Evolutionary conservation across 1,140 invertebrate species (phyloP).

Genomic region (Drosophila burlai): DNA sequence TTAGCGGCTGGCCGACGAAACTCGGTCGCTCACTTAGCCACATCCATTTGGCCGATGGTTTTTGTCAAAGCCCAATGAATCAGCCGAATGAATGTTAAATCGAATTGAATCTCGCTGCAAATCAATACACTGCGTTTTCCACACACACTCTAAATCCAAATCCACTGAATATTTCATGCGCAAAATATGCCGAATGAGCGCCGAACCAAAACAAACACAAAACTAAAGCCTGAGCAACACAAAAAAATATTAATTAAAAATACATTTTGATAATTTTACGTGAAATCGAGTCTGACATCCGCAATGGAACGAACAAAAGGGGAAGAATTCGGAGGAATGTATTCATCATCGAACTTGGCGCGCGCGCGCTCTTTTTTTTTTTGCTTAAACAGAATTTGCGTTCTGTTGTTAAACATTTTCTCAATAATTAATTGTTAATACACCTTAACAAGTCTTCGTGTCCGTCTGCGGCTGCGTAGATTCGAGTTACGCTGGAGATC

Average conservation of each 20-base stretch:
- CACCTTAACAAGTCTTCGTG: conserved; percentile 70
- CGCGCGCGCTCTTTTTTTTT: conserved; percentile 55
- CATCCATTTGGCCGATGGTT: conserved; percentile 32
- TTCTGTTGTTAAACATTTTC: conserved; percentile 69
- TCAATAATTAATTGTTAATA: conserved; percentile 80
- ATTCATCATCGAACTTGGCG: conserved; percentile 65
- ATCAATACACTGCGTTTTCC: conserved; percentile 33
- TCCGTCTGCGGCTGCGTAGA: conserved; percentile 23
- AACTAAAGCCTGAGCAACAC: conserved; percentile 11
- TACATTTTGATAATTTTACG: conserved; percentile 61
- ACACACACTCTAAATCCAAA: conserved; percentile 26
- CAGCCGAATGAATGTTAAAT: conserved; percentile 1
- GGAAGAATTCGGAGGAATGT: conserved; percentile 34
- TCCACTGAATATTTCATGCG: conserved; percentile 54
- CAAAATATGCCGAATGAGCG: conserved; percentile 38
- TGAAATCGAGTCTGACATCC: conserved; percentile 73
- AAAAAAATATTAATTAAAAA: conserved; percentile 57
- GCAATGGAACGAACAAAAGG: conserved; percentile 71
- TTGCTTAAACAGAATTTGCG: conserved; percentile 18
- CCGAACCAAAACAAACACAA: conserved; percentile 51
- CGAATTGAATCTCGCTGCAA: conserved; percentile 9
- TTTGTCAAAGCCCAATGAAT: conserved; percentile 32
- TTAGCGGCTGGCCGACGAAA: conserved; percentile 52
- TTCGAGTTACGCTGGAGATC: conserved; percentile 30
- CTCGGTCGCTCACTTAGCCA: conserved; percentile 29